These are phyloP conservation scores for Steatocranus sp. DNA, from an alignment of 2,797 vertebrate genomes.

Conservation along the genomic window DNA sequence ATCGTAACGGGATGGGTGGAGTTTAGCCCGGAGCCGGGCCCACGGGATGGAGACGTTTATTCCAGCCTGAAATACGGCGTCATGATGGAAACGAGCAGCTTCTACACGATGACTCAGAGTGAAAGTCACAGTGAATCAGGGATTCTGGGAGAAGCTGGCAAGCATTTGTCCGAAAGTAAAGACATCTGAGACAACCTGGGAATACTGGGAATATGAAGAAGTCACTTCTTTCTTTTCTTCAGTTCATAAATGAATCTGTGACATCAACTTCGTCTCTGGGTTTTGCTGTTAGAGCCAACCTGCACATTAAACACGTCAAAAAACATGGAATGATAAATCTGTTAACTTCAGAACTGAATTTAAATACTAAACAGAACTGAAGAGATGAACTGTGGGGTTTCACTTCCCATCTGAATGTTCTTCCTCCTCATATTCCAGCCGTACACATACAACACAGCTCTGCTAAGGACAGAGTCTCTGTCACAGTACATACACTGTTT, in stretches of 20 bases:
- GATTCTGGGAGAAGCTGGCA: background rate
- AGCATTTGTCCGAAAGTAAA: background rate
- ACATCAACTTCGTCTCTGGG: background rate
- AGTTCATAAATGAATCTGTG: background rate
- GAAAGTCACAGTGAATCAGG: background rate
- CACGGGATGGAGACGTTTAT: background rate
- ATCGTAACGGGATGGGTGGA: background rate
- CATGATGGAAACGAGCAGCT: background rate
- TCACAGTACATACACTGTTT: no score
- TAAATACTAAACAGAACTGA: background rate
- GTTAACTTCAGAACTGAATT: background rate
- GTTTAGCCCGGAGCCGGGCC: background rate
- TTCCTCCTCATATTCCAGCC: background rate
- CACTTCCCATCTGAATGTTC: background rate
- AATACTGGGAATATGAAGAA: background rate
- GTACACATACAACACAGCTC: rapidly evolving
- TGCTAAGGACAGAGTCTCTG: background rate
- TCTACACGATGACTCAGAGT: background rate
- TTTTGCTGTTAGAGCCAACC: rapidly evolving
- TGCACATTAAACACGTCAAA: background rate
- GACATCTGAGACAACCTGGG: background rate
- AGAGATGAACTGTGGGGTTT: rapidly evolving
- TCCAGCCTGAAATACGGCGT: background rate
- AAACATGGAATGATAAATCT: background rate
- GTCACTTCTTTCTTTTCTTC: background rate